Base-by-base conservation (phyloP, 2,113 vertebrate species). In the Dicrurus megarhynchus region DNA sequence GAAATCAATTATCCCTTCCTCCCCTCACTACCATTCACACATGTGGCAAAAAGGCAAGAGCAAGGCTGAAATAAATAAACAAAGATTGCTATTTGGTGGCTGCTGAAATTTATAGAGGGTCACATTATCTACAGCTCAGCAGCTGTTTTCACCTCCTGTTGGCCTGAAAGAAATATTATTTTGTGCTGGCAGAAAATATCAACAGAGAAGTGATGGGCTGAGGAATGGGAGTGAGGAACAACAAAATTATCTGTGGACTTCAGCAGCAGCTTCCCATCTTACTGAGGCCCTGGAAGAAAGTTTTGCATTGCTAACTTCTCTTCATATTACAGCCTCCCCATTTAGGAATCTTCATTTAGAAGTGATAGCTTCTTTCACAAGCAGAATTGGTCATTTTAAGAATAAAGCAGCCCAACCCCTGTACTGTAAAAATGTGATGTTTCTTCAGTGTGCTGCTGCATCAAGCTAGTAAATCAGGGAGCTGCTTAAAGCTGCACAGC, bases 381-480 rank as follows among this genome's bases (percentile, higher is more conserved):
- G n/a, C 11, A 59, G 44, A 87, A 87, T 13, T 35, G 53, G 37
- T 73, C 22, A 22, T 49, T 92, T 80, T 7, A 63, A 88, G 49
- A 35, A 39, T 37, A 87, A 87, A 49, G 15, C 56, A 92, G 46
- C 81, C 49, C 27, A 16, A 41, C 17, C 2, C 6, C 64, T 42
- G 4, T 3, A 8, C 11, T 56, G 15, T 53, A 57, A 22, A 82
- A 86, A 11, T 12, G 61, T 56, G 75, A 37, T 76, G 41, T 47
- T 82, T 64, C 75, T 83, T 55, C 69, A 84, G 83, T 37, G 50
- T 0, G 0, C 30, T 69, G 79, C 87, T 90, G 33, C 18, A 73
- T 20, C 50, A 20, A n/a, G 27, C 52, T 7, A 78, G 86, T 96
- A 92, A 94, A 97, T 89, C 94, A 95, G 65, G 63, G 64, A 82